Evolutionary conservation across 2,113 vertebrate genomes (phyloP).

Genomic region (Eonycteris spelaea): DNA sequence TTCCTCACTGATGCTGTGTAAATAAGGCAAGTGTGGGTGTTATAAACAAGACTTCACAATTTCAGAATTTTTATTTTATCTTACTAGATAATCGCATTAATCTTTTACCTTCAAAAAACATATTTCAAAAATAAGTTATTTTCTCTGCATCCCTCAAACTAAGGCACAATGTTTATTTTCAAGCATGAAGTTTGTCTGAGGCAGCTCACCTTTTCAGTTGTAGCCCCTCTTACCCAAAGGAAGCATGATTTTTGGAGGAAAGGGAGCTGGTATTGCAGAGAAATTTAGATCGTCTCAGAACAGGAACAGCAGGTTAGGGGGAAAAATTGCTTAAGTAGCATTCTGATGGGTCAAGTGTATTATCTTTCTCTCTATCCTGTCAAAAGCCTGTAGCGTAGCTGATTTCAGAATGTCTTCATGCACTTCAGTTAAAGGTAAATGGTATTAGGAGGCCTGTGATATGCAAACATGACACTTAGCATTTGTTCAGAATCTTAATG

Average conservation of each 20-base stretch:
- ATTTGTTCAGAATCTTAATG: slow-evolving; percentile 39
- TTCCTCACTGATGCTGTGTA: slow-evolving; percentile 14
- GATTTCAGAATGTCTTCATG: slow-evolving; percentile 33
- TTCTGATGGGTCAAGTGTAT: slow-evolving; percentile 31
- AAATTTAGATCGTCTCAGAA: not conserved
- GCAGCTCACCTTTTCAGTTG: slow-evolving; percentile 2
- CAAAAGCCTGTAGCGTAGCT: slow-evolving; percentile 10
- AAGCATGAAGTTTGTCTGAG: slow-evolving; percentile 20
- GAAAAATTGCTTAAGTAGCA: slow-evolving; percentile 17
- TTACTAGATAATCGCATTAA: not conserved
- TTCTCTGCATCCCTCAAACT: slow-evolving; percentile 29
- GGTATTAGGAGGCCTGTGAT: slow-evolving; percentile 13
- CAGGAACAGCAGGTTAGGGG: not conserved
- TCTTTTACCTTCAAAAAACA: slow-evolving; percentile 19
- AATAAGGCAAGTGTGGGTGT: slow-evolving; percentile 20
- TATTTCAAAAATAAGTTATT: slow-evolving; percentile 24
- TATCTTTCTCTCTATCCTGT: slow-evolving; percentile 20
- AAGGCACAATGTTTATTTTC: slow-evolving; percentile 29
- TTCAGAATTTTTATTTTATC: slow-evolving; percentile 29
- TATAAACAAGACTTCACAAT: slow-evolving; percentile 12
- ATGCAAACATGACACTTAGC: not conserved
- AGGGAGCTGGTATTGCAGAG: slow-evolving; percentile 8
- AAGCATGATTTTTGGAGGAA: slow-evolving; percentile 48
- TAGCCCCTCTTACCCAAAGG: not conserved
- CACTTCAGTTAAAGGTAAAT: not conserved